Conservation (phyloP, 2,113 vertebrate genomes). For the Poecile atricapillus region DNA sequence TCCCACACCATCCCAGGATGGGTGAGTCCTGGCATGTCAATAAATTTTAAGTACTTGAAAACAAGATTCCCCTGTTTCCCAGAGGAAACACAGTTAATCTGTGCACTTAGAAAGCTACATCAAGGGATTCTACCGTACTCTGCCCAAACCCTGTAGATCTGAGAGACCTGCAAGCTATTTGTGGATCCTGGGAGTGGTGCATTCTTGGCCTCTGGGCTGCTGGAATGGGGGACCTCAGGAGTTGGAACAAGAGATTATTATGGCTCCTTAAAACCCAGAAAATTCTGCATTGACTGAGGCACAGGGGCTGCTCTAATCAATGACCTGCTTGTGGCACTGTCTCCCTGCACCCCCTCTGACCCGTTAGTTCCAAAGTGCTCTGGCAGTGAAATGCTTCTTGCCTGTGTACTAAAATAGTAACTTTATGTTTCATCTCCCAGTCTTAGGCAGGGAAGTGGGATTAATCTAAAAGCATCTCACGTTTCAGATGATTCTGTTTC, state of each 20-base stretch:
- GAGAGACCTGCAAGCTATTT: not conserved
- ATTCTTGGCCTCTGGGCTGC: not conserved
- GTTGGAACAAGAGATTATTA: not conserved
- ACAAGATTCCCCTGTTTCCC: not conserved
- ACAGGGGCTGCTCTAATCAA: not conserved
- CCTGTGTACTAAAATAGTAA: not conserved
- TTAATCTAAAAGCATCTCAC: fast-evolving
- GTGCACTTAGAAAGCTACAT: not conserved
- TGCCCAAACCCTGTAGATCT: not conserved
- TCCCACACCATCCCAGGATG: not conserved
- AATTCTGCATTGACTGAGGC: not conserved
- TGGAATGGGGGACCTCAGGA: not conserved
- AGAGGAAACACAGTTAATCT: not conserved
- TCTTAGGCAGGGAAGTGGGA: not conserved
- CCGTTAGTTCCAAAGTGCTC: not conserved
- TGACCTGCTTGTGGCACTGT: not conserved
- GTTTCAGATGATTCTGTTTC: not conserved
- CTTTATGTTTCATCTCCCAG: not conserved
- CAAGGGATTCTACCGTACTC: not conserved
- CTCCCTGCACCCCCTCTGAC: not conserved
- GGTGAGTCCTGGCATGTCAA: not conserved
- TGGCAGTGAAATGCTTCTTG: not conserved
- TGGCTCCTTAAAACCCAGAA: not conserved
- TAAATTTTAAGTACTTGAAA: not conserved
- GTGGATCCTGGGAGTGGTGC: not conserved